Conservation (phyloP, 2,113 vertebrate genomes). For the Tychaedon coryphoeus region DNA sequence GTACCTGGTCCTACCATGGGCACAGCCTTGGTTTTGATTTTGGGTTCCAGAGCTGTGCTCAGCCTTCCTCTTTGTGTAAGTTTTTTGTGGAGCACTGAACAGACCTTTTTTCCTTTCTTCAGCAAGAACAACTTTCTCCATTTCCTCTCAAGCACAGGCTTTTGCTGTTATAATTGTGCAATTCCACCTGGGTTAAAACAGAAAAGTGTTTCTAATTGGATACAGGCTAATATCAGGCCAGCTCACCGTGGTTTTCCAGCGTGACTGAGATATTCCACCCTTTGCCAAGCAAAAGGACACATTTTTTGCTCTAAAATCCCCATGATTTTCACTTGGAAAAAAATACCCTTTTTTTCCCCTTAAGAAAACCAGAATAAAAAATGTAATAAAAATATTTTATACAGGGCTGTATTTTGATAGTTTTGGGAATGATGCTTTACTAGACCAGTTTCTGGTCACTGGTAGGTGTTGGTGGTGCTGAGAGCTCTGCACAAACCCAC, state of each 20-base stretch:
- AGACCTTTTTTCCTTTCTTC: conserved; percentile 36
- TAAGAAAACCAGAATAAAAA: conserved; percentile 7
- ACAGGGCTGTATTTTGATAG: neutral
- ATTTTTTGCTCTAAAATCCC: conserved; percentile 23
- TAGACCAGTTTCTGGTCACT: neutral
- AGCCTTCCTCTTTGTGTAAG: neutral
- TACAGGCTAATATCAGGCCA: conserved; percentile 49
- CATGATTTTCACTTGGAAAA: conserved; percentile 36
- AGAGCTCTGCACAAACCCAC: neutral
- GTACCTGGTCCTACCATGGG: neutral
- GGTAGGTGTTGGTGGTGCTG: neutral
- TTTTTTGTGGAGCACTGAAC: neutral
- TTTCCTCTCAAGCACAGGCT: conserved; percentile 23
- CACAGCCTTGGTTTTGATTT: neutral
- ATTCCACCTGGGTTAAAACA: conserved; percentile 46
- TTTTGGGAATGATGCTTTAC: neutral
- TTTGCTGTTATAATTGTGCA: conserved; percentile 37
- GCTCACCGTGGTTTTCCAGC: conserved; percentile 12
- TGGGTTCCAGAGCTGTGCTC: neutral
- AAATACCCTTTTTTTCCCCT: neutral
- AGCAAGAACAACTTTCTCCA: conserved; percentile 36
- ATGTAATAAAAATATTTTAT: conserved; percentile 39
- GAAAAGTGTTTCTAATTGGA: conserved; percentile 57
- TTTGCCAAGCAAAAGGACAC: conserved; percentile 48
- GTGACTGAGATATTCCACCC: conserved; percentile 5